Evolutionary conservation across 2,797 vertebrate species (phyloP).

Genomic region (Chloroceryle inda): DNA sequence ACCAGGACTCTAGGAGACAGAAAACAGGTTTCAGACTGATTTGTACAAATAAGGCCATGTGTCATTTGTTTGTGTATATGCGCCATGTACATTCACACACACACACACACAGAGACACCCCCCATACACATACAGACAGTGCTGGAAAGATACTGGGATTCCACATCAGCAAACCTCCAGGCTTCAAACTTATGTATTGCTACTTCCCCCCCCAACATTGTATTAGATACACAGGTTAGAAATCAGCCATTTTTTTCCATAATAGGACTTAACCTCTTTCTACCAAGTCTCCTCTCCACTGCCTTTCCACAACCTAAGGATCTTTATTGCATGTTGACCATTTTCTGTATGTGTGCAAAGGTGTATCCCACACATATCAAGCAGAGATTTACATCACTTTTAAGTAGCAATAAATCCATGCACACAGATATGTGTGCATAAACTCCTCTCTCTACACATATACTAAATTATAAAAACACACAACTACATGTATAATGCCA

Average conservation of each 20-base stretch:
- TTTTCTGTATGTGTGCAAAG: background rate
- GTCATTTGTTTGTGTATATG: background rate
- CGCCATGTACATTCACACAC: background rate
- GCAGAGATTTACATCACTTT: rapidly evolving
- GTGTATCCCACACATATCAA: background rate
- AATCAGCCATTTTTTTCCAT: background rate
- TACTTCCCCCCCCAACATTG: rapidly evolving
- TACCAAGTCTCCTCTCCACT: background rate
- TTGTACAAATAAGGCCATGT: background rate
- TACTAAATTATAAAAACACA: rapidly evolving
- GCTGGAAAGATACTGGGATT: background rate
- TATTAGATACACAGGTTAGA: background rate
- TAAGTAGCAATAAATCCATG: background rate
- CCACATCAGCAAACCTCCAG: background rate
- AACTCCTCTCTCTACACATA: background rate
- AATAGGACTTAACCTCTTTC: background rate
- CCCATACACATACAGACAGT: background rate
- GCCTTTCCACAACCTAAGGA: background rate
- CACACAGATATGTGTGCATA: rapidly evolving
- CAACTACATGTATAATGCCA: background rate
- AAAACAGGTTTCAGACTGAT: background rate
- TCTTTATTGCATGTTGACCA: background rate
- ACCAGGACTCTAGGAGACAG: background rate
- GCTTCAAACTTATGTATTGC: background rate
- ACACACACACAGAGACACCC: too few species aligned